Percentiles rank a stretch among this genome's conserved stretches.
Evolutionary conservation across 2,113 vertebrate species (phyloP).

Genomic region (Halichoeres trimaculatus): DNA sequence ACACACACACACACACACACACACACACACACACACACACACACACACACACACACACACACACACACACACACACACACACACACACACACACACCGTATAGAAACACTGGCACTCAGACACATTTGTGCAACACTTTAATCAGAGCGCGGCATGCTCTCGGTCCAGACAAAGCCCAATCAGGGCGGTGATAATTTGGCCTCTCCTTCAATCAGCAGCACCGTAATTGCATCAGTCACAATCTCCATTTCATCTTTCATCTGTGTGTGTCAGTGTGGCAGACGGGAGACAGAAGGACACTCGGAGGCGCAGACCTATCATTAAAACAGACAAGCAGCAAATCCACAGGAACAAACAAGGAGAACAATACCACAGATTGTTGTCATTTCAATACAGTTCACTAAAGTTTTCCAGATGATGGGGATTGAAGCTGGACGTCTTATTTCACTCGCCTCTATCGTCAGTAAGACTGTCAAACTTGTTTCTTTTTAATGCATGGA

Average conservation of each 20-base stretch:
- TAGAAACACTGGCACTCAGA: conserved; percentile 42
- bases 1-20: conserved; percentile 16
- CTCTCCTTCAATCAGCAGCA: conserved; percentile 86
- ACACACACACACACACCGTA: conserved; percentile 22
- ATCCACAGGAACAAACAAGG: conserved; percentile 46
- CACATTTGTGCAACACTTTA: conserved; percentile 78
- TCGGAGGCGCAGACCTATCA: conserved; percentile 66
- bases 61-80: conserved; percentile 25
- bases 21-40: conserved; percentile 23
- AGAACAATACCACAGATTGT: conserved; percentile 73
- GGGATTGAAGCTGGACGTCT: conserved; percentile 17
- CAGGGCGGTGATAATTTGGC: conserved; percentile 85
- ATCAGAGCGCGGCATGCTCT: conserved; percentile 81
- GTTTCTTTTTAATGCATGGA: no score
- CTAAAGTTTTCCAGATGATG: conserved; percentile 11
- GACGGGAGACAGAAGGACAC: conserved; percentile 71
- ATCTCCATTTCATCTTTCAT: conserved; percentile 85
- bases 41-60: conserved; percentile 26
- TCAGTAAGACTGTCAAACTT: no score
- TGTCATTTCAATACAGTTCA: conserved; percentile 64
- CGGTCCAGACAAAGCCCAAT: conserved; percentile 84
- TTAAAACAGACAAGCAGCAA: conserved; percentile 71
- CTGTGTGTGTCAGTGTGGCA: conserved; percentile 71
- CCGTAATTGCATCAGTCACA: conserved; percentile 86
- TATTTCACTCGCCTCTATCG: neutral